Conservation (phyloP, 2,797 vertebrate genomes). For the Coracias cyanogaster region DNA sequence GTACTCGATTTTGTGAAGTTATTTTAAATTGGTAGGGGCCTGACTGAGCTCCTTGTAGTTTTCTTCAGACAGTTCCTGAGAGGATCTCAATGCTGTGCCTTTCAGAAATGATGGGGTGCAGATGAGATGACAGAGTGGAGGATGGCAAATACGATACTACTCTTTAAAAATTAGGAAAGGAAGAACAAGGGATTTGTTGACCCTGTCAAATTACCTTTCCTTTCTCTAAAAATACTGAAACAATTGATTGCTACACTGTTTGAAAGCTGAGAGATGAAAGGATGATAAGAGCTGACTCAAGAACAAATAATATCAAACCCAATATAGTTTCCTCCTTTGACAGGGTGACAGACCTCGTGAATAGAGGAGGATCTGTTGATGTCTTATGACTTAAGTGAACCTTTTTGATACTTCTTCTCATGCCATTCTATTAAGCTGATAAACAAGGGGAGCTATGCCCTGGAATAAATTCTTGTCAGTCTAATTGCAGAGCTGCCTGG, state of each 20-base stretch:
- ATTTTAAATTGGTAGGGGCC: background rate
- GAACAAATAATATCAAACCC: slow-evolving; percentile 9
- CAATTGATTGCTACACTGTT: background rate
- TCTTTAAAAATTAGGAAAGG: background rate
- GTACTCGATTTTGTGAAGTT: background rate
- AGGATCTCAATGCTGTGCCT: background rate
- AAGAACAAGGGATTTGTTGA: background rate
- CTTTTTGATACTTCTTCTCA: background rate
- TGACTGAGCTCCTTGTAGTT: background rate
- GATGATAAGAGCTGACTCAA: slow-evolving; percentile 23
- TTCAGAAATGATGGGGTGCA: background rate
- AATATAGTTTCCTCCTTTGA: slow-evolving; percentile 14
- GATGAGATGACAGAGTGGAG: background rate
- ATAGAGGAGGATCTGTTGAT: background rate
- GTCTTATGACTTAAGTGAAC: background rate
- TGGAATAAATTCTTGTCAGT: background rate
- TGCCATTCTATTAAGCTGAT: background rate
- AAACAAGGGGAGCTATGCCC: background rate
- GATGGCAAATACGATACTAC: background rate
- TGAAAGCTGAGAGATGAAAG: background rate
- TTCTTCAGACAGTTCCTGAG: background rate
- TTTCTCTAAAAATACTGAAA: background rate
- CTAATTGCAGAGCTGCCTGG: background rate
- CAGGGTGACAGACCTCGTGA: background rate
- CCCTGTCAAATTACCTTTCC: background rate